Base-by-base conservation (phyloP, 2,113 vertebrate genomes). In the Lophura nycthemera region DNA sequence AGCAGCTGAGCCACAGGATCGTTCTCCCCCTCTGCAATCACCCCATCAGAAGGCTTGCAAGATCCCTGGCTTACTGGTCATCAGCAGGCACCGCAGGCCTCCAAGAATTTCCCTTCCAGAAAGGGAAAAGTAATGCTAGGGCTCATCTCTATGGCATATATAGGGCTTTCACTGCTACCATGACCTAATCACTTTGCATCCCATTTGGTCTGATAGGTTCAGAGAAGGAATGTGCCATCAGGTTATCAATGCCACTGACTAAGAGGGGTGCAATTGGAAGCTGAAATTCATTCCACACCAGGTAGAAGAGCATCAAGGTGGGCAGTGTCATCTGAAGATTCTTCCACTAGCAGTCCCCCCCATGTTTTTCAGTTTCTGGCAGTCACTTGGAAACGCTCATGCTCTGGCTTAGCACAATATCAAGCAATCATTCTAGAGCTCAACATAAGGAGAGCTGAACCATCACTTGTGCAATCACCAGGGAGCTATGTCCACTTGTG, bases 351-450 rank as follows among this genome's bases (percentile, higher is more conserved):
- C 10, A 14, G 63, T 32, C 32, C 34, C 36, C 36, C 24, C 7
- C 1, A 7, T 30, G 24, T 10, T 80, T 38, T 73, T 65, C 48
- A 16, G 16, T 30, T 86, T 56, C 64, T 36, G 27, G 43, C 4
- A 76, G 50, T 13, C 34, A 13, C 1, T 2, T 6, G 50, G 60
- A 77, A 83, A 48, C 12, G n/a, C 18, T 45, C 36, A 69, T 24
- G 36, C 65, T 38, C 38, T 60, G 43, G 10, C 6, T 43, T 69
- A 60, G 12, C 16, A 16, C 27, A 36, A 47, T 50, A 12, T 12
- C 22, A 74, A 77, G 3, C 0, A 0, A 5, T 72, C 57, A n/a
- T 18, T 45, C 22, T 83, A 60, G 3, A 1, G 32, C 0, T 77
- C 60, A 88, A 59, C 16, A 76, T 42, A 54, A 45, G 9, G 8